Percentiles rank a stretch among this genome's conserved stretches.
phyloP scores from a whole-genome alignment of 53 echinoderm and acorn worm species.

The Actinopyga echinites region DNA sequence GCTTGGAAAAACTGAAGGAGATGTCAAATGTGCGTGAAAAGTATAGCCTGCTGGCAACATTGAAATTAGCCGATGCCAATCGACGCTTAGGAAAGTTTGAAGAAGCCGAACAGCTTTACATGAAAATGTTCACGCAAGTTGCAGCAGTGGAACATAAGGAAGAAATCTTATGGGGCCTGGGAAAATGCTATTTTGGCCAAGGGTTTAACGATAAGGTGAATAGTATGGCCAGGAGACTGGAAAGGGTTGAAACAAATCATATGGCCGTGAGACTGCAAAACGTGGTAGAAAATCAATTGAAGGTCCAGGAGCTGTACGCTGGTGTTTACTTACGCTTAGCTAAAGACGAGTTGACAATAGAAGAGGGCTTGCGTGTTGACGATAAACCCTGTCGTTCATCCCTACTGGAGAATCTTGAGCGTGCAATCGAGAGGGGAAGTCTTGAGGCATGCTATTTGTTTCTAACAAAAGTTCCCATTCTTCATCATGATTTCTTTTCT shows the following conservation, averaged over 20 bases:
- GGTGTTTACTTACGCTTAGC: background rate
- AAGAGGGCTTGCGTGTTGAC: no score
- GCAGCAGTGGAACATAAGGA: background rate
- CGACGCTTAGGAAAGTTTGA: background rate
- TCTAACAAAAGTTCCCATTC: background rate
- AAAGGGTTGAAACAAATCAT: background rate
- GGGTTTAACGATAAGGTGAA: background rate
- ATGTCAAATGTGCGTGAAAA: background rate
- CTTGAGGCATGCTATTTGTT: conserved; percentile 8
- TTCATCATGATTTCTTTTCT: background rate
- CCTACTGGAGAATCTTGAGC: background rate
- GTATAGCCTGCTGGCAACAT: background rate
- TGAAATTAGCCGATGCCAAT: background rate
- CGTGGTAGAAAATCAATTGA: no score
- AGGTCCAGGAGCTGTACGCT: background rate
- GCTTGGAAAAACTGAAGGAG: background rate
- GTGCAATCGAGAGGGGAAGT: background rate
- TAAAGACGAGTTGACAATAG: background rate
- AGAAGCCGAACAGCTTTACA: background rate
- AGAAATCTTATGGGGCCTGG: background rate
- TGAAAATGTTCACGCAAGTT: background rate
- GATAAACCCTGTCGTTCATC: background rate
- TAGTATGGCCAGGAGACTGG: background rate
- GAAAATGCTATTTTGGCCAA: background rate
- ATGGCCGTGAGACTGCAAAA: background rate